These are phyloP conservation scores for Odontothrips loti DNA, from an alignment of 2,888 invertebrate species.

Conservation along the genomic window DNA sequence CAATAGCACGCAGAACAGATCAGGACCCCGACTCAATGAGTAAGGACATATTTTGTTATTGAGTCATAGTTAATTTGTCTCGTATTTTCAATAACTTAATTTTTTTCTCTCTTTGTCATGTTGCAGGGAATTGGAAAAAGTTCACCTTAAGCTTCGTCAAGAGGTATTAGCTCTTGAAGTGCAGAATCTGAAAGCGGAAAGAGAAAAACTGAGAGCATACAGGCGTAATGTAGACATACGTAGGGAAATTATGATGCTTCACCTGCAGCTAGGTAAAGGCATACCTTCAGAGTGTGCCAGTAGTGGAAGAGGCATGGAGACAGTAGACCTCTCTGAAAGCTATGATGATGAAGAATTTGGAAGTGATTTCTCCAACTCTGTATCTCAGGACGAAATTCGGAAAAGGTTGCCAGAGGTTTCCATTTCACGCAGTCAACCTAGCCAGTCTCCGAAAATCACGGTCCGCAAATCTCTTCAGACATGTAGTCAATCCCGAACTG, in stretches of 20 bases:
- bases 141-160: neutral
- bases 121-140: neutral
- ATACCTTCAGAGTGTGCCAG: neutral
- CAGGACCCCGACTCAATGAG: neutral
- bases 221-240: neutral
- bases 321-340: neutral
- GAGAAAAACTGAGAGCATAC: constrained; percentile 1
- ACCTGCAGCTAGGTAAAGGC: neutral
- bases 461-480: neutral
- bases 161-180: neutral
- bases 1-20: neutral
- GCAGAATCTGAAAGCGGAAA: neutral
- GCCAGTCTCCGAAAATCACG: neutral
- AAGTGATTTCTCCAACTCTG: neutral
- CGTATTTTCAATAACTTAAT: neutral
- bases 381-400: neutral
- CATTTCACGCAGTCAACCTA: neutral
- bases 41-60: neutral
- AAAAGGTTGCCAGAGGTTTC: neutral
- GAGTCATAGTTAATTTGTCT: neutral
- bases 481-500: neutral
- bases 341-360: neutral
- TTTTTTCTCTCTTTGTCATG: neutral
- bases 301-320: neutral
- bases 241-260: neutral